Evolutionary conservation across 2,888 invertebrate species (phyloP).

Genomic region (Mellilla xanthometata): DNA sequence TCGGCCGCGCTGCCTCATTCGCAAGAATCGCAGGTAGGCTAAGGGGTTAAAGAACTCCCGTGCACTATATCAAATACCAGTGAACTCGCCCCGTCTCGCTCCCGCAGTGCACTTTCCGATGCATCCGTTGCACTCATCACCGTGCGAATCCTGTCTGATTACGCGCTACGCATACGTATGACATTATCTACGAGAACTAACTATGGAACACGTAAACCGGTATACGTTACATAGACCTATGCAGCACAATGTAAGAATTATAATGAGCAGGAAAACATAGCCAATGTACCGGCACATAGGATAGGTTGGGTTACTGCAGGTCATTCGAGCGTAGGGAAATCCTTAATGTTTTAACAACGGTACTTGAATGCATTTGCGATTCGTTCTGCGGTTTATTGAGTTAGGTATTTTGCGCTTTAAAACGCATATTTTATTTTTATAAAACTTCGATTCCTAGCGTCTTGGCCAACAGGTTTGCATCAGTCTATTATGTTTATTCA

Average conservation of each 20-base stretch:
- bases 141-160: constrained; percentile 80
- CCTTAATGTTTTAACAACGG: constrained; percentile 22
- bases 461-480: constrained; percentile 1
- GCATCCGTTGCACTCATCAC: constrained; percentile 65
- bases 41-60: constrained; percentile 81
- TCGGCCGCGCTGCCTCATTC: constrained; percentile 80
- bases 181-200: constrained; percentile 64
- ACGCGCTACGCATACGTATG: constrained; percentile 77
- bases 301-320: constrained; percentile 32
- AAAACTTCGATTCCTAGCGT: too few species aligned
- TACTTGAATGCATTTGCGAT: constrained; percentile 15
- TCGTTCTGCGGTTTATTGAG: background rate
- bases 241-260: constrained; percentile 33
- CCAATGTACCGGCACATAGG: constrained; percentile 31
- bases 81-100: constrained; percentile 74
- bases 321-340: constrained; percentile 30
- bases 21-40: constrained; percentile 82
- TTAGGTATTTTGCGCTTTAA: background rate
- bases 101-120: constrained; percentile 62
- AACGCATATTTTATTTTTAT: background rate
- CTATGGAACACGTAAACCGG: constrained; percentile 56
- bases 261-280: constrained; percentile 37
- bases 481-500: constrained; percentile 37
- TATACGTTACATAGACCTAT: constrained; percentile 44
- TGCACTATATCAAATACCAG: constrained; percentile 83